A percentile compares a stretch with the other conserved stretches of the same genome.
Evolutionary conservation across 2,888 invertebrate genomes (phyloP).

Genomic region (Noctua pronuba): DNA sequence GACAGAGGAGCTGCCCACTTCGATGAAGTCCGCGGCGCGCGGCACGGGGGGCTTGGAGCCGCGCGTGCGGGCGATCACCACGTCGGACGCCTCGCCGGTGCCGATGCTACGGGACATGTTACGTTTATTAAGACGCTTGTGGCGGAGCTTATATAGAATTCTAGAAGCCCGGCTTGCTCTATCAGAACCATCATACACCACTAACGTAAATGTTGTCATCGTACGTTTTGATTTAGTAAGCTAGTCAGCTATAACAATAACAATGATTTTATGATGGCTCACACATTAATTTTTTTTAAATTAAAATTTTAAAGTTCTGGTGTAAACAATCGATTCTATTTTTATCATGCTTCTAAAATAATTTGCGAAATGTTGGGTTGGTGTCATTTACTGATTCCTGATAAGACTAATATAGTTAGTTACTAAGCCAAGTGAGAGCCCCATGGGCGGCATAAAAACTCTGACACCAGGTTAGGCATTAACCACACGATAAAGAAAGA

Average conservation of each 20-base stretch:
- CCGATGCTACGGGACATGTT: conserved; percentile 92
- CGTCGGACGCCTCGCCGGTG: conserved; percentile 97
- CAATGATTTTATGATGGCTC: not conserved
- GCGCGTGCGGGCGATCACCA: conserved; percentile 96
- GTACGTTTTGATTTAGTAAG: not conserved
- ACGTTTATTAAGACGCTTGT: not conserved
- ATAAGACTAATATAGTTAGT: not conserved
- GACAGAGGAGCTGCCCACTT: conserved; percentile 97
- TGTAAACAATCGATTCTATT: not conserved
- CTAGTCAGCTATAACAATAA: not conserved
- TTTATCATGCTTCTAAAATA: not conserved
- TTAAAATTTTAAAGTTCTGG: not conserved
- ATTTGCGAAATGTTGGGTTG: not conserved
- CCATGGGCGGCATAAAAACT: too few relatives aligned
- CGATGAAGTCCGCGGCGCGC: conserved; percentile 96
- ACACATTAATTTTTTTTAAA: not conserved
- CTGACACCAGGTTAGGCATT: too few relatives aligned
- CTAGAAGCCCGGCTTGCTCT: not conserved
- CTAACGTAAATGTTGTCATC: not conserved
- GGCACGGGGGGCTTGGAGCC: conserved; percentile 98
- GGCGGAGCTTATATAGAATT: not conserved
- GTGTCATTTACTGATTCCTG: not conserved
- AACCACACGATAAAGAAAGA: too few relatives aligned
- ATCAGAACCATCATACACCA: not conserved
- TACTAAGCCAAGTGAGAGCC: conserved; percentile 93